These are phyloP conservation scores for Caenorhabditis sinica DNA, from an alignment of 2,888 invertebrate genomes.

Conservation along the genomic window DNA sequence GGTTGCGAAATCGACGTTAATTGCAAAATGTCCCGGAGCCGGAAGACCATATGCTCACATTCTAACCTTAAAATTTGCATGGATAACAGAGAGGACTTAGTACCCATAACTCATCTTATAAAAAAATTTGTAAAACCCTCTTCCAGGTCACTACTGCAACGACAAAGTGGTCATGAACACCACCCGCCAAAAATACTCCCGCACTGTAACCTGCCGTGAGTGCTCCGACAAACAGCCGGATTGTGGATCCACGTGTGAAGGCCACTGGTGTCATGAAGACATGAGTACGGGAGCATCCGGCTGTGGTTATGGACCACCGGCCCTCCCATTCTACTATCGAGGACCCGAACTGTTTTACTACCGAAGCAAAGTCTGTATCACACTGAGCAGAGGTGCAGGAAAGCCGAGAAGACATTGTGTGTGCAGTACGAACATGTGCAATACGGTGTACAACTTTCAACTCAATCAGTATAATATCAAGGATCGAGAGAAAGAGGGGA, in stretches of 20 bases:
- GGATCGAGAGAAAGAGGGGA: slow-evolving; percentile 55
- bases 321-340: slow-evolving; percentile 81
- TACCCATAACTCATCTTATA: too few relatives aligned
- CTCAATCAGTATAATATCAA: slow-evolving; percentile 18
- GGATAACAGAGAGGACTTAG: too few relatives aligned
- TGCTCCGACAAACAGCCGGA: slow-evolving; percentile 81
- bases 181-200: slow-evolving; percentile 39
- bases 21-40: too few relatives aligned
- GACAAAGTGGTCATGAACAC: slow-evolving; percentile 76
- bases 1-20: too few relatives aligned
- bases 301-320: slow-evolving; percentile 82
- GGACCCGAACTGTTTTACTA: slow-evolving; percentile 78
- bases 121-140: background rate
- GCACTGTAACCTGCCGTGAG: slow-evolving; percentile 79
- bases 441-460: slow-evolving; percentile 38
- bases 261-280: slow-evolving; percentile 82
- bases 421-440: slow-evolving; percentile 77
- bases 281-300: slow-evolving; percentile 79
- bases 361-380: slow-evolving; percentile 79
- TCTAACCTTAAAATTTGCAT: too few relatives aligned
- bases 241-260: slow-evolving; percentile 79
- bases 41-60: too few relatives aligned
- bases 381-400: slow-evolving; percentile 77
- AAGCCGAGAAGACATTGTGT: slow-evolving; percentile 80
- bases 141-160: slow-evolving; percentile 80